Percentiles rank a stretch among this genome's conserved stretches.
phyloP scores from a whole-genome alignment of 2,797 vertebrate species.

The Epinephelus malabaricus region DNA sequence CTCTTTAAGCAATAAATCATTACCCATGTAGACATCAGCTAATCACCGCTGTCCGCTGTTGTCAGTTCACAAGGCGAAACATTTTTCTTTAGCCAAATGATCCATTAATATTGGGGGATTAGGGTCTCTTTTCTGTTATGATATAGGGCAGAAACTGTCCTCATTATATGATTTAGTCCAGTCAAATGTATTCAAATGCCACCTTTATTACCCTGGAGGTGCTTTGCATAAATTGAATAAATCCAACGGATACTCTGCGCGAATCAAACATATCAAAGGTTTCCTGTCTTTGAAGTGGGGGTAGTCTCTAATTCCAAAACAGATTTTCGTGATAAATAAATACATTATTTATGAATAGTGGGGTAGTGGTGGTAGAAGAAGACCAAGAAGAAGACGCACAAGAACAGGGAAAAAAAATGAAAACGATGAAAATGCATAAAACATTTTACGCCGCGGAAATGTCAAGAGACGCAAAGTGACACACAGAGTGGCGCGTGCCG shows the following conservation, averaged over 20 bases:
- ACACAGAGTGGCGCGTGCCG: conserved; percentile 76
- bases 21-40: conserved; percentile 74
- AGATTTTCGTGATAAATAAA: conserved; percentile 92
- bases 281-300: conserved; percentile 90
- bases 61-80: conserved; percentile 76
- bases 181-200: conserved; percentile 90
- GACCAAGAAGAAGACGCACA: conserved; percentile 69
- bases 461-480: conserved; percentile 86
- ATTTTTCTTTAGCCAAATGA: conserved; percentile 81
- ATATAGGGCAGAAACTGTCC: conserved; percentile 84
- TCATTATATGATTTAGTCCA: conserved; percentile 89
- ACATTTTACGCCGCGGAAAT: conserved; percentile 86
- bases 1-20: conserved; percentile 67
- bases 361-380: conserved; percentile 68
- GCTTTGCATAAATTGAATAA: conserved; percentile 91
- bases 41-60: conserved; percentile 76
- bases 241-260: conserved; percentile 85
- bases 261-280: conserved; percentile 91
- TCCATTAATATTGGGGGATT: conserved; percentile 83
- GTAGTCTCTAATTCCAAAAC: conserved; percentile 89
- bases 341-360: conserved; percentile 90
- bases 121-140: conserved; percentile 79
- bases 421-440: conserved; percentile 88
- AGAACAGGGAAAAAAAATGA: conserved; percentile 67
- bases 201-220: conserved; percentile 90